A percentile compares a stretch with the other conserved stretches of the same genome.
phyloP scores from a whole-genome alignment of 2,888 invertebrate genomes.

The Erynnis tages region DNA sequence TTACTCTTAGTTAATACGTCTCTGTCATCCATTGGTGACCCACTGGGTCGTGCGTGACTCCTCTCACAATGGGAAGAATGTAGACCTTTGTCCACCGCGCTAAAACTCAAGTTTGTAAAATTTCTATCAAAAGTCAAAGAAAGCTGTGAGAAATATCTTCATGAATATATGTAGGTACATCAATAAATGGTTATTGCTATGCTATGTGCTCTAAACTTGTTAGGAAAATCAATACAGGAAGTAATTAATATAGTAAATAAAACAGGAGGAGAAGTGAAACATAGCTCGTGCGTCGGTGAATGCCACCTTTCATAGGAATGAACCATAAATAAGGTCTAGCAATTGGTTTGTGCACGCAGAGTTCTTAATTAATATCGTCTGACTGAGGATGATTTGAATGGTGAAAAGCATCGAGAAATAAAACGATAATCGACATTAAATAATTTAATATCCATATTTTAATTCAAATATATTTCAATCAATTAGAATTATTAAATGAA shows the following conservation, averaged over 20 bases:
- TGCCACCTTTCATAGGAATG: not conserved
- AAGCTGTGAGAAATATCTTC: not conserved
- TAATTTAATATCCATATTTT: too few species aligned
- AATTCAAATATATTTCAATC: too few species aligned
- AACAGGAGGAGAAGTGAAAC: not conserved
- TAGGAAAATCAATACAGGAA: conserved; percentile 3
- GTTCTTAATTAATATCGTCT: not conserved
- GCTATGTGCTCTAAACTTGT: not conserved
- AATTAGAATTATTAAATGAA: too few species aligned
- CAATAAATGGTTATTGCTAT: not conserved
- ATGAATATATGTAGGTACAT: conserved; percentile 1
- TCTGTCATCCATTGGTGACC: too few species aligned
- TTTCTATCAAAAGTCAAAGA: not conserved
- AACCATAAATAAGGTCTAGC: not conserved
- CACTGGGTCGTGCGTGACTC: too few species aligned
- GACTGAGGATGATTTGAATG: not conserved
- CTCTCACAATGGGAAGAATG: too few species aligned
- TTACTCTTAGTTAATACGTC: too few species aligned
- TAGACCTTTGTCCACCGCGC: too few species aligned
- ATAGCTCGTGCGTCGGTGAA: not conserved
- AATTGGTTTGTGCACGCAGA: not conserved
- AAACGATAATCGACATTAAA: not conserved
- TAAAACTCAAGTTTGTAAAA: not conserved
- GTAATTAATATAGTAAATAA: not conserved
- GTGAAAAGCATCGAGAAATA: not conserved